These are phyloP conservation scores for Pollicipes pollicipes DNA, from an alignment of 1,140 invertebrate genomes.

Conservation along the genomic window DNA sequence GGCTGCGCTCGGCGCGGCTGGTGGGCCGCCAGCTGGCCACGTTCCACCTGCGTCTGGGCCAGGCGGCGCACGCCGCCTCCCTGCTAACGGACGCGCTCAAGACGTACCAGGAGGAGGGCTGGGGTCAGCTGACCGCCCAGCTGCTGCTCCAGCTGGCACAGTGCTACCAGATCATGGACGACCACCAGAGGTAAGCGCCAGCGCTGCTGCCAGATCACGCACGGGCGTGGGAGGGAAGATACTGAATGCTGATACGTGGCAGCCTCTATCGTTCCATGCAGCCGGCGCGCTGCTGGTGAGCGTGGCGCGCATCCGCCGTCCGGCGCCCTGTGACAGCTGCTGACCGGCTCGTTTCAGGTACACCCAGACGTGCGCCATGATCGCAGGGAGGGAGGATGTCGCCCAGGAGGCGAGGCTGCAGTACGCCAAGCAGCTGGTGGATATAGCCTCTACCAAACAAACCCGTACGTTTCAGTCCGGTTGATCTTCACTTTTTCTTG, in stretches of 20 bases:
- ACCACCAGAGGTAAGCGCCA: constrained; percentile 36
- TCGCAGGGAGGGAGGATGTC: constrained; percentile 38
- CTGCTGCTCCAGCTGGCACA: constrained; percentile 65
- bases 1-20: constrained; percentile 60
- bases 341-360: too few relatives aligned
- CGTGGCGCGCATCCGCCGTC: too few relatives aligned
- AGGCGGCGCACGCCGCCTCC: constrained; percentile 67
- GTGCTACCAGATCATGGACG: constrained; percentile 60
- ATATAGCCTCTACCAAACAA: too few relatives aligned
- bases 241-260: too few relatives aligned
- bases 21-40: constrained; percentile 74
- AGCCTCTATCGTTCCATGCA: constrained; percentile 9
- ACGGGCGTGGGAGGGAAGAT: too few relatives aligned
- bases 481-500: too few relatives aligned
- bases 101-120: constrained; percentile 69
- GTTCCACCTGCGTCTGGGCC: constrained; percentile 71
- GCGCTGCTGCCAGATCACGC: too few relatives aligned
- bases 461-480: too few relatives aligned
- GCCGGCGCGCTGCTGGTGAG: too few relatives aligned
- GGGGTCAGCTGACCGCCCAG: constrained; percentile 58
- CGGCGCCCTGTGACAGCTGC: too few relatives aligned
- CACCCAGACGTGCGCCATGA: constrained; percentile 41
- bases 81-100: constrained; percentile 72
- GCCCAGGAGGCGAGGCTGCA: background rate
- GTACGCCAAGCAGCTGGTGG: constrained; percentile 1